Evolutionary conservation across 2,113 vertebrate genomes (phyloP).

Genomic region (Nesogale talazaci): DNA sequence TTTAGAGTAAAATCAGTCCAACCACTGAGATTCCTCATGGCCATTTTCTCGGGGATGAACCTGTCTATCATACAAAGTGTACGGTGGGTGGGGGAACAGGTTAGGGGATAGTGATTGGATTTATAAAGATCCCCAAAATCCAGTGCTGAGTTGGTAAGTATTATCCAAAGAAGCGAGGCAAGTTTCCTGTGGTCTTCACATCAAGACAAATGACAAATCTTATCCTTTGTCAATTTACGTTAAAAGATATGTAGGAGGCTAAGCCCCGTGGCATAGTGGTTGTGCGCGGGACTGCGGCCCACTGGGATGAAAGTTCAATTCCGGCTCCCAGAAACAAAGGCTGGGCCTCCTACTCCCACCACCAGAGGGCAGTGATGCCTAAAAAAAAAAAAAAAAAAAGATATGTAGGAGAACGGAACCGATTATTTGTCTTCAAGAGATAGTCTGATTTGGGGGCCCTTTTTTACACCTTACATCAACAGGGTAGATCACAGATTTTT

Average conservation of each 20-base stretch:
- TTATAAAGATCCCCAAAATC: constrained; percentile 27
- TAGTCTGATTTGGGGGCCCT: no score
- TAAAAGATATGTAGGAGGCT: not conserved
- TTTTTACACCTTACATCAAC: not conserved
- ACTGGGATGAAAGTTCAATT: no score
- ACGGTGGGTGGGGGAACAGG: not conserved
- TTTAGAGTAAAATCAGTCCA: not conserved
- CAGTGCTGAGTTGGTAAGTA: not conserved
- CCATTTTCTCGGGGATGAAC: not conserved
- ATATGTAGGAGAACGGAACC: not conserved
- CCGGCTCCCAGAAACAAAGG: no score
- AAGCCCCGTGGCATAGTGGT: no score
- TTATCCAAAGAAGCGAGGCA: not conserved
- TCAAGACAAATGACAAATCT: not conserved
- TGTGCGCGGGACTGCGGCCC: no score
- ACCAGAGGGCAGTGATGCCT: no score
- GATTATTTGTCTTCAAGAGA: not conserved
- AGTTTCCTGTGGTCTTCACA: not conserved
- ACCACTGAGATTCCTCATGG: not conserved
- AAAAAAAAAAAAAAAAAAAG: no score
- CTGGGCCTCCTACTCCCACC: no score
- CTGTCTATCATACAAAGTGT: not conserved
- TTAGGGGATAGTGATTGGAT: not conserved
- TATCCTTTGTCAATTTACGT: not conserved
- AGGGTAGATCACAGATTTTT: not conserved